These are phyloP conservation scores for Griposia aprilina DNA, from an alignment of 2,888 invertebrate species.

Conservation along the genomic window DNA sequence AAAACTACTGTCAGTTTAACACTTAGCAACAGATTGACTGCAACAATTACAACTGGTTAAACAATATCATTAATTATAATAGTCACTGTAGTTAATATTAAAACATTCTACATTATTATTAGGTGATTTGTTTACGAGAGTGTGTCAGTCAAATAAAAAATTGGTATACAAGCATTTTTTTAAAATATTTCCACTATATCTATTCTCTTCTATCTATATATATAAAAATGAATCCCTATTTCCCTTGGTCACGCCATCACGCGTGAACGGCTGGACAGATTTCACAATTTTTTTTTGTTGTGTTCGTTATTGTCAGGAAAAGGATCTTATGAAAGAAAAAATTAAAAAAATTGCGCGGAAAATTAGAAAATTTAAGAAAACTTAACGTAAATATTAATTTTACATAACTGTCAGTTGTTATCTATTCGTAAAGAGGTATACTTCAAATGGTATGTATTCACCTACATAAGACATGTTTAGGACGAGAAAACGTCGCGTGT, in stretches of 20 bases:
- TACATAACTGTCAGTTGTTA: too few species aligned
- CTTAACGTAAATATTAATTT: too few species aligned
- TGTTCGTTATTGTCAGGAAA: too few species aligned
- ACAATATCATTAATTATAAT: constrained; percentile 42
- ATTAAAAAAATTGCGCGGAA: too few species aligned
- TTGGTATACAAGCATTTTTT: neutral
- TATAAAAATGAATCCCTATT: too few species aligned
- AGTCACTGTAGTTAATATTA: constrained; percentile 42
- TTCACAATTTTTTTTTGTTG: too few species aligned
- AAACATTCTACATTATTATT: constrained; percentile 23
- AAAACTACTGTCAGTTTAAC: constrained; percentile 25
- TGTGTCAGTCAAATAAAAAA: neutral
- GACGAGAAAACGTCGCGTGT: constrained; percentile 86
- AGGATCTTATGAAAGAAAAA: too few species aligned
- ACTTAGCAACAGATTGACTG: constrained; percentile 21
- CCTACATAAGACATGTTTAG: constrained; percentile 62
- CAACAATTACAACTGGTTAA: constrained; percentile 26
- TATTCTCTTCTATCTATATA: too few species aligned
- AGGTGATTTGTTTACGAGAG: constrained; percentile 21
- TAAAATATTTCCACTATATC: neutral
- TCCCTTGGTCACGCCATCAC: too few species aligned
- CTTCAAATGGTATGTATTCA: constrained; percentile 52
- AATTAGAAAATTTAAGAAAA: too few species aligned
- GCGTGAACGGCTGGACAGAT: too few species aligned
- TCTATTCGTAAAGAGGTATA: constrained; percentile 47